These are phyloP conservation scores for Gadopsis marmoratus DNA, from an alignment of 2,797 vertebrate species.

Conservation along the genomic window DNA sequence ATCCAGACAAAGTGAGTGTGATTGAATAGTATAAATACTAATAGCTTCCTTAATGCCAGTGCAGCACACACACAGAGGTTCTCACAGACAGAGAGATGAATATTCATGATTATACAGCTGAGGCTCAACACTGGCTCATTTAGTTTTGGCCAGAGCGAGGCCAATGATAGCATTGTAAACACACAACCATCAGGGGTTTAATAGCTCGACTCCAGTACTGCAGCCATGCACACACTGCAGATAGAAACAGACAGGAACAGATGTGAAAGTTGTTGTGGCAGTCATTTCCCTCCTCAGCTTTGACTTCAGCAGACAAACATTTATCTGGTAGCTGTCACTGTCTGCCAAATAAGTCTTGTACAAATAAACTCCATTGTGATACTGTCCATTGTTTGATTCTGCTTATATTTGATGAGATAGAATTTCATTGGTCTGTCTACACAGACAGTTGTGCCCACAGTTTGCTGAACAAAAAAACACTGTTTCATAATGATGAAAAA, in stretches of 20 bases:
- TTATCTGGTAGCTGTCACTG: constrained; percentile 58
- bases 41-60: constrained; percentile 74
- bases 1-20: constrained; percentile 72
- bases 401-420: constrained; percentile 41
- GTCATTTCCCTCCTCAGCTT: constrained; percentile 55
- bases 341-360: constrained; percentile 46
- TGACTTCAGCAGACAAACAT: constrained; percentile 66
- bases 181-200: constrained; percentile 74
- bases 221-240: constrained; percentile 23
- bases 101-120: constrained; percentile 83
- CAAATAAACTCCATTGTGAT: constrained; percentile 48
- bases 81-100: constrained; percentile 70
- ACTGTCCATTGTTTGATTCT: constrained; percentile 41
- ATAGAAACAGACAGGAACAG: constrained; percentile 33
- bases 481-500: constrained; percentile 30
- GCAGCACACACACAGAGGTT: constrained; percentile 49
- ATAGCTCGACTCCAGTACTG: constrained; percentile 65
- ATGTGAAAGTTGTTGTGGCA: constrained; percentile 52
- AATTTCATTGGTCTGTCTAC: constrained; percentile 21
- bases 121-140: constrained; percentile 81
- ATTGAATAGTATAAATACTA: constrained; percentile 69
- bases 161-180: constrained; percentile 81
- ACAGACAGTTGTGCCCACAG: constrained; percentile 9
- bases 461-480: constrained; percentile 9
- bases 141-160: constrained; percentile 77